Conservation (phyloP, 2,888 invertebrate genomes). For the Phengaris arion region DNA sequence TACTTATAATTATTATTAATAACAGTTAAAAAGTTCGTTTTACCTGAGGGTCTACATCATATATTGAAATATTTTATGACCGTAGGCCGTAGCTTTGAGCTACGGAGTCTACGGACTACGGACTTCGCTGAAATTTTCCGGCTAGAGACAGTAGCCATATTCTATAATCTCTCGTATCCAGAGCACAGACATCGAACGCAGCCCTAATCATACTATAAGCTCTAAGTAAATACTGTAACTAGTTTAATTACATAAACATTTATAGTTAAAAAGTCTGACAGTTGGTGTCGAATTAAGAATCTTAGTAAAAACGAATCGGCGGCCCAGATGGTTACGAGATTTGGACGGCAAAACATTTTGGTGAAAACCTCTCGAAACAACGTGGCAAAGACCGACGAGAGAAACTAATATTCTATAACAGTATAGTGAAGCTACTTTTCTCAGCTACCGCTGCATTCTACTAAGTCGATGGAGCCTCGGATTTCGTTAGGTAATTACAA, state of each 20-base stretch:
- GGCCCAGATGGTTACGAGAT: slow-evolving; percentile 62
- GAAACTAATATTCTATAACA: neutral
- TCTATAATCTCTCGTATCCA: slow-evolving; percentile 39
- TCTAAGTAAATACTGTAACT: slow-evolving; percentile 64
- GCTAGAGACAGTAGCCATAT: neutral
- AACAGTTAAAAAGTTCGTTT: no score
- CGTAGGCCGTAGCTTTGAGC: neutral
- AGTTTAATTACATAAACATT: slow-evolving; percentile 67
- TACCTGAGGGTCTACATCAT: no score
- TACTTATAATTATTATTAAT: no score
- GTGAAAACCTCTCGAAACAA: slow-evolving; percentile 45
- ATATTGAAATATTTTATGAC: no score
- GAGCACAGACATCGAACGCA: slow-evolving; percentile 48
- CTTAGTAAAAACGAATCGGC: slow-evolving; percentile 55
- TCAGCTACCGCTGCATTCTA: neutral
- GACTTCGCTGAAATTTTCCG: neutral
- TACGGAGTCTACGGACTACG: neutral
- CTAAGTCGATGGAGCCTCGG: neutral
- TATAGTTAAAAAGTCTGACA: slow-evolving; percentile 55
- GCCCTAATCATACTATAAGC: slow-evolving; percentile 76
- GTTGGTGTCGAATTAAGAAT: slow-evolving; percentile 68
- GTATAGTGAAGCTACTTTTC: neutral
- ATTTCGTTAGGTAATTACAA: neutral
- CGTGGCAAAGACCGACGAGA: neutral
- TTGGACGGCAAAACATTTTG: slow-evolving; percentile 77